Conservation (phyloP, 1,140 invertebrate species). For the Maconellicoccus hirsutus region DNA sequence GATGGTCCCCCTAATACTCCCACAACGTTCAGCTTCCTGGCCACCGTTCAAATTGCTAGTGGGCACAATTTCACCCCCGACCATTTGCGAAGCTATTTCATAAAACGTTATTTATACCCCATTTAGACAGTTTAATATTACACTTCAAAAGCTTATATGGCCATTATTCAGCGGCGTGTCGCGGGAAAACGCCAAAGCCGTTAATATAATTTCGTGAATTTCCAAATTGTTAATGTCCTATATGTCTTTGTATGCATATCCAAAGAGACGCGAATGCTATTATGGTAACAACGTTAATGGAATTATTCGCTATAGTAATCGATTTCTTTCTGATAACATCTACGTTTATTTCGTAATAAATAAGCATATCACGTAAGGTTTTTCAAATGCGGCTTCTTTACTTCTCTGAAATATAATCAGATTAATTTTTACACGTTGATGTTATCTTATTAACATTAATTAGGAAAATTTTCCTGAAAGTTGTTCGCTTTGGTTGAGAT, state of each 20-base stretch:
- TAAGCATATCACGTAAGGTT: too few species aligned
- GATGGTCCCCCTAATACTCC: background rate
- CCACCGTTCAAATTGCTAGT: background rate
- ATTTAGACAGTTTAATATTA: constrained; percentile 22
- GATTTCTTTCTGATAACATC: too few species aligned
- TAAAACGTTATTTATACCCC: constrained; percentile 20
- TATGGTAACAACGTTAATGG: too few species aligned
- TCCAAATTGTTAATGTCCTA: constrained; percentile 4
- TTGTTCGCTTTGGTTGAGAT: too few species aligned
- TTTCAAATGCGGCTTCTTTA: too few species aligned
- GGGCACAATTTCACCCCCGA: constrained; percentile 6
- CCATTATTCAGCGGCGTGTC: constrained; percentile 1
- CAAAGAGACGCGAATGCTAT: too few species aligned
- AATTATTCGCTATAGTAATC: too few species aligned
- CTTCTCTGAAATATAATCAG: too few species aligned
- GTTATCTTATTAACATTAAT: too few species aligned
- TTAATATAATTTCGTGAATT: constrained; percentile 1
- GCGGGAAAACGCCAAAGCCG: background rate
- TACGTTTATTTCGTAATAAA: too few species aligned
- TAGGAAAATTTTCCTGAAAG: too few species aligned
- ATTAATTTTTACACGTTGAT: too few species aligned
- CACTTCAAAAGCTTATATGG: constrained; percentile 14
- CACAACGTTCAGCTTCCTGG: background rate
- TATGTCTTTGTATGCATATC: background rate
- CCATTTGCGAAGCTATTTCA: constrained; percentile 17